Evolutionary conservation across 2,888 invertebrate species (phyloP).

Genomic region (Oithona nana): DNA sequence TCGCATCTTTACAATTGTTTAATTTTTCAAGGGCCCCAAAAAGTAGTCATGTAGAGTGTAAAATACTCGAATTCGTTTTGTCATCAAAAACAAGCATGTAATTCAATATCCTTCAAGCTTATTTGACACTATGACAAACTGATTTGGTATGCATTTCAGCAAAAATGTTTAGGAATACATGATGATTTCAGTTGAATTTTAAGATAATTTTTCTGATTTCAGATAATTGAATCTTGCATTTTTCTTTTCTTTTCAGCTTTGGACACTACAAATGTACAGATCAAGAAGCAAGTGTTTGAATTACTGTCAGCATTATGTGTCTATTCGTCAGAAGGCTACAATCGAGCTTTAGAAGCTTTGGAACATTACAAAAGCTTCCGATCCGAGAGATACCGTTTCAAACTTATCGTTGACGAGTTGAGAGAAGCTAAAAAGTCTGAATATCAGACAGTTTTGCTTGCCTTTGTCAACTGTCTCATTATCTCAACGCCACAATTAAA

Average conservation of each 20-base stretch:
- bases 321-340: conserved; percentile 74
- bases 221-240: no score
- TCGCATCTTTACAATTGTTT: no score
- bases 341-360: conserved; percentile 66
- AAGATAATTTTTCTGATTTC: neutral
- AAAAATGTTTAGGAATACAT: neutral
- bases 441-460: conserved; percentile 76
- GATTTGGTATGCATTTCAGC: neutral
- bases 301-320: conserved; percentile 81
- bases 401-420: conserved; percentile 69
- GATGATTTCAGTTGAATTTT: neutral
- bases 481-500: conserved; percentile 69
- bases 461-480: conserved; percentile 87
- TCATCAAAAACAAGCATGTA: no score
- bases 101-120: no score
- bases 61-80: no score
- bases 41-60: no score
- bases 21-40: no score
- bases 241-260: conserved; percentile 39
- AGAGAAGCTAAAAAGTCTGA: conserved; percentile 53
- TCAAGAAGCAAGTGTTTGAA: conserved; percentile 93
- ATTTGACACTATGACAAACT: no score
- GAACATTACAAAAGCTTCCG: conserved; percentile 76
- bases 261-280: conserved; percentile 68
- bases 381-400: conserved; percentile 69